These are phyloP conservation scores for Oxyruncus cristatus DNA, from an alignment of 2,113 vertebrate species.

Conservation along the genomic window DNA sequence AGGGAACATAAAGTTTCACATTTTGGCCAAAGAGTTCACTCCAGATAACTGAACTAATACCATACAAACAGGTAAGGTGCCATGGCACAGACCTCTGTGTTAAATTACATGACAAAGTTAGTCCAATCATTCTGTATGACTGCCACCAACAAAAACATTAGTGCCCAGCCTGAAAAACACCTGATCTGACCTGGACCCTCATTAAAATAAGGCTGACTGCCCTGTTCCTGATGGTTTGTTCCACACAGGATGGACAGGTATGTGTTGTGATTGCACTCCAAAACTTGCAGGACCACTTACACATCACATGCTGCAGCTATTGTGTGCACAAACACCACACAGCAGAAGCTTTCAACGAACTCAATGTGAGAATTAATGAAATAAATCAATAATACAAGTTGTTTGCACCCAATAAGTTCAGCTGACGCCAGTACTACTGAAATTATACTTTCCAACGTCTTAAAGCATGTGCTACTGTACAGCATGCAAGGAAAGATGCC, in stretches of 20 bases:
- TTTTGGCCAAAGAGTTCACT: not conserved
- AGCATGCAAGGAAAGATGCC: not conserved
- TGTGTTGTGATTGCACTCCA: not conserved
- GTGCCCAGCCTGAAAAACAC: not conserved
- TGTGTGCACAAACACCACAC: not conserved
- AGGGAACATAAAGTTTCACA: not conserved
- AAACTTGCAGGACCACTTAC: not conserved
- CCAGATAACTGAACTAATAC: not conserved
- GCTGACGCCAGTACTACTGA: not conserved
- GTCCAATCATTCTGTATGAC: not conserved
- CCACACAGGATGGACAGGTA: not conserved
- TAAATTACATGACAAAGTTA: fast-evolving
- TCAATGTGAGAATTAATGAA: not conserved
- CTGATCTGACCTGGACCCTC: not conserved
- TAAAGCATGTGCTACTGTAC: not conserved
- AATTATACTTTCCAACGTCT: not conserved
- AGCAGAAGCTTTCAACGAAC: not conserved
- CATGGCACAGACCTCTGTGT: fast-evolving
- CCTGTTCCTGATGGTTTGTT: not conserved
- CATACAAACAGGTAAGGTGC: fast-evolving
- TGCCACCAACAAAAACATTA: not conserved
- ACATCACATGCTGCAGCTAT: not conserved
- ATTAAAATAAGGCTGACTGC: not conserved
- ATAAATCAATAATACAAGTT: not conserved
- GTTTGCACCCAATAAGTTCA: not conserved